phyloP scores from a whole-genome alignment of 2,888 invertebrate genomes.

The Brachylomia viminalis region DNA sequence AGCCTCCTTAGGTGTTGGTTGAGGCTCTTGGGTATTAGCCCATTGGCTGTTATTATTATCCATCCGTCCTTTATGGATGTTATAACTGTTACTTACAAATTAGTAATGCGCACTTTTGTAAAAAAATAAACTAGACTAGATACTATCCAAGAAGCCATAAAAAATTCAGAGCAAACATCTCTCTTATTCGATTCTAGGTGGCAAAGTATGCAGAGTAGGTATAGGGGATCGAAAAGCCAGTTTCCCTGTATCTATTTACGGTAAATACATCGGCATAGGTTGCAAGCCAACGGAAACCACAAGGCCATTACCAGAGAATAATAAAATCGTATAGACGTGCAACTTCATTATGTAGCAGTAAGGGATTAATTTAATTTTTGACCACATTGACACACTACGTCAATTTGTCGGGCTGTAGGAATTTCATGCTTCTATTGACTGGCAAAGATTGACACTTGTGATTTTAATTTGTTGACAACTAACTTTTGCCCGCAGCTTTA shows the following conservation, averaged over 20 bases:
- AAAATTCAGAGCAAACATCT: conserved; percentile 21
- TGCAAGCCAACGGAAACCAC: conserved; percentile 57
- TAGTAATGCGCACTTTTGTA: too few relatives aligned
- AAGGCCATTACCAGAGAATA: conserved; percentile 55
- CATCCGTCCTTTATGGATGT: too few relatives aligned
- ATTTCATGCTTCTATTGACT: neutral
- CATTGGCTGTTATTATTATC: too few relatives aligned
- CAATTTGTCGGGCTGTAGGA: neutral
- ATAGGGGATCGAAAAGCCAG: conserved; percentile 46
- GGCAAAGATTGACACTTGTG: neutral
- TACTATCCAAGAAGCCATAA: conserved; percentile 17
- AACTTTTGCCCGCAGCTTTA: neutral
- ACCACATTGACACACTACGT: neutral
- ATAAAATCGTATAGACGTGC: conserved; percentile 6
- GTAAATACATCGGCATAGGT: conserved; percentile 60
- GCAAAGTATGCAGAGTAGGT: conserved; percentile 24
- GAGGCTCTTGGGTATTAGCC: too few relatives aligned
- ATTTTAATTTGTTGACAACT: neutral
- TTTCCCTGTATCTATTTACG: conserved; percentile 55
- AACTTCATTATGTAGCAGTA: too few relatives aligned
- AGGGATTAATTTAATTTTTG: neutral
- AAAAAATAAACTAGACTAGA: too few relatives aligned
- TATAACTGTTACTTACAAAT: too few relatives aligned
- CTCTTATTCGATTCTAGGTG: conserved; percentile 23
- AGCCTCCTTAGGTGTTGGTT: too few relatives aligned